These are phyloP conservation scores for Augochlora pura DNA, from an alignment of 1,140 invertebrate species.

Conservation along the genomic window DNA sequence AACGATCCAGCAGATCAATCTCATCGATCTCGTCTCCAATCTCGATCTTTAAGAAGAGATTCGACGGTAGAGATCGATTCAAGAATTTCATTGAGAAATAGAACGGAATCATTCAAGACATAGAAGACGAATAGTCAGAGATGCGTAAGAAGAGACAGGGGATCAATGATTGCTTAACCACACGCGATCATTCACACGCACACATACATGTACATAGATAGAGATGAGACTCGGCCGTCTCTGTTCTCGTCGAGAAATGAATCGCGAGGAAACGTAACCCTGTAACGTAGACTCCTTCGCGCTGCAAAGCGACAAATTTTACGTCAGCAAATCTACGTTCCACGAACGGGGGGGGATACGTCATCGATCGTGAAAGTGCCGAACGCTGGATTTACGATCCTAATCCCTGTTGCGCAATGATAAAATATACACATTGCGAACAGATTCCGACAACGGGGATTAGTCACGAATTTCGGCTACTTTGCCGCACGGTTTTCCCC, in stretches of 20 bases:
- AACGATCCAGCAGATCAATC: too few relatives aligned
- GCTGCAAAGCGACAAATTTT: not conserved
- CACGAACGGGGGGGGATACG: not conserved
- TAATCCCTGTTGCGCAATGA: not conserved
- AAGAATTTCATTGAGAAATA: not conserved
- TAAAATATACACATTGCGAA: not conserved
- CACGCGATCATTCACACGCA: not conserved
- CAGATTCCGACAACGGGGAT: not conserved
- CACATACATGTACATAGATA: too few relatives aligned
- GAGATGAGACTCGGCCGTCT: not conserved
- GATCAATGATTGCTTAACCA: not conserved
- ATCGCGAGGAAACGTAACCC: not conserved
- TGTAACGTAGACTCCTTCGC: not conserved
- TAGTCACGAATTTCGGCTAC: not conserved
- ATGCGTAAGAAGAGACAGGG: not conserved
- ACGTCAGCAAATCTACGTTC: not conserved
- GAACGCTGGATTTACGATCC: not conserved
- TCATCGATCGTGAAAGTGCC: slow-evolving; percentile 14
- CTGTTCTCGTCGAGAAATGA: not conserved
- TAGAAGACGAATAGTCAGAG: not conserved
- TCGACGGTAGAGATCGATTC: not conserved
- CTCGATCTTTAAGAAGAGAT: too few relatives aligned
- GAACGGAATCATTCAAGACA: not conserved
- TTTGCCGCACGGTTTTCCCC: not conserved
- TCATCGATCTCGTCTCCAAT: not conserved